phyloP scores from a whole-genome alignment of 2,113 vertebrate genomes.

The Prunella fulvescens region DNA sequence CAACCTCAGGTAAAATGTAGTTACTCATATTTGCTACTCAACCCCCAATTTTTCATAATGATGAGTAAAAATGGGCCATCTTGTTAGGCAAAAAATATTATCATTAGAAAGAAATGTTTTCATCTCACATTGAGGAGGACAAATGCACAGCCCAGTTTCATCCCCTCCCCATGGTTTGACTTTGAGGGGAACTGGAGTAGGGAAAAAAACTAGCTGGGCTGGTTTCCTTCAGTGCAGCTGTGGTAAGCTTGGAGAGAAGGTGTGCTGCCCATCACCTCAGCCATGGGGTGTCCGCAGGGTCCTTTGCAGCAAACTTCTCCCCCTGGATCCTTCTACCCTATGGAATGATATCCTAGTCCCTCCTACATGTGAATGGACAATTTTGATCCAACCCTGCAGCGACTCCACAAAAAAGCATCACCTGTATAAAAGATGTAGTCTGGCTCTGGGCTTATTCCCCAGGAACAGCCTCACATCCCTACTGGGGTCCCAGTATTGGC shows the following conservation, averaged over 20 bases:
- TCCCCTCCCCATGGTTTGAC: not conserved
- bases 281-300: accelerated
- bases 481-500: not conserved
- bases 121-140: not conserved
- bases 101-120: not conserved
- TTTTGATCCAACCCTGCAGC: not conserved
- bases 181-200: not conserved
- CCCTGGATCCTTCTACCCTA: not conserved
- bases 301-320: not conserved
- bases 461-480: not conserved
- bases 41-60: not conserved
- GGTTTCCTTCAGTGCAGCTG: not conserved
- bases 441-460: not conserved
- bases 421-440: not conserved
- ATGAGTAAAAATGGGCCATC: not conserved
- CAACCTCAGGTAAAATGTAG: not conserved
- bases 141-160: not conserved
- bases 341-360: not conserved
- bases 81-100: not conserved
- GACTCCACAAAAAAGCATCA: not conserved
- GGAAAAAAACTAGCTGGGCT: not conserved
- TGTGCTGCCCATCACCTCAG: accelerated
- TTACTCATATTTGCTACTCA: not conserved
- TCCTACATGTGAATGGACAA: not conserved
- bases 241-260: not conserved